These are phyloP conservation scores for Phoxinus phoxinus DNA, from an alignment of 2,113 vertebrate species.

Conservation along the genomic window DNA sequence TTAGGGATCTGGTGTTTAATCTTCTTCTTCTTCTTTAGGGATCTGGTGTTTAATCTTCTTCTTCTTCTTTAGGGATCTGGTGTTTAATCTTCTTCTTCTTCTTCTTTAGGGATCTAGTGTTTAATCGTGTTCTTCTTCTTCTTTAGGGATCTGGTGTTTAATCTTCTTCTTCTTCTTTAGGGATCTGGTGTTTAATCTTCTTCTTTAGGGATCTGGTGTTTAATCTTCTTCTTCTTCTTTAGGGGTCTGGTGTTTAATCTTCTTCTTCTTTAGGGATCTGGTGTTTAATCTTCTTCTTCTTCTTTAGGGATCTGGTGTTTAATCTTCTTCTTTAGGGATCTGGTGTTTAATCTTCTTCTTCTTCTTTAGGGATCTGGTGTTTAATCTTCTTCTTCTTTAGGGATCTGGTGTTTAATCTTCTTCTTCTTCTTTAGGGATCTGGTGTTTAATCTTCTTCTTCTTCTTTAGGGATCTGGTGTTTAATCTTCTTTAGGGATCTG, in stretches of 20 bases:
- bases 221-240: neutral
- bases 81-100: neutral
- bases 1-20: too few species aligned
- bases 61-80: too few species aligned
- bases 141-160: too few species aligned
- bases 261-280: too few species aligned
- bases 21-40: neutral
- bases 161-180: neutral
- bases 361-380: too few species aligned
- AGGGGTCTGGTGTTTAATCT: neutral
- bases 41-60: neutral
- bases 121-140: neutral
- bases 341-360: neutral
- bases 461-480: too few species aligned
- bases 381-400: neutral
- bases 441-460: too few species aligned
- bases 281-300: neutral
- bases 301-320: too few species aligned
- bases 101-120: neutral
- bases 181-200: neutral
- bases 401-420: neutral
- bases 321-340: too few species aligned
- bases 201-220: too few species aligned
- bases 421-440: too few species aligned
- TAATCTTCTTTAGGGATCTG: too few species aligned